Evolutionary conservation across 2,113 vertebrate species (phyloP).

Genomic region (Hippopotamus amphibius): DNA sequence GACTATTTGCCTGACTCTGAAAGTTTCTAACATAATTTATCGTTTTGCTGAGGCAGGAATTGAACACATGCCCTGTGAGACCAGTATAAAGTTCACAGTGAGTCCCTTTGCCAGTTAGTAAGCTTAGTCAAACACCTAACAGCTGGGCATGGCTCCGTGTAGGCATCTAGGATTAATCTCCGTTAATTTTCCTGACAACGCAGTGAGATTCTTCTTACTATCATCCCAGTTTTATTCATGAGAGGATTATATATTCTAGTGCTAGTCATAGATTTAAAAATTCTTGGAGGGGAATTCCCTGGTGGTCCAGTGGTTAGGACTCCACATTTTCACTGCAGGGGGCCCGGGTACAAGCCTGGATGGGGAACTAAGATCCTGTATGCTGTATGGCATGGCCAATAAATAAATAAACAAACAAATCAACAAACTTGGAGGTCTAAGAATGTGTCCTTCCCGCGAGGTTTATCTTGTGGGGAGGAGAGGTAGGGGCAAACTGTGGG

Average conservation of each 20-base stretch:
- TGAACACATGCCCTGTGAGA: not conserved
- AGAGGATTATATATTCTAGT: not conserved
- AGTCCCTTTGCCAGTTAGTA: not conserved
- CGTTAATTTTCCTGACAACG: not conserved
- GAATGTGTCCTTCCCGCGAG: not conserved
- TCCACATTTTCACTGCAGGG: too few species aligned
- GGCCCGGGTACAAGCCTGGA: too few species aligned
- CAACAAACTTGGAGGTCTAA: not conserved
- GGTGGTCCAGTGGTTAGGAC: too few species aligned
- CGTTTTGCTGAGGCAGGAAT: not conserved
- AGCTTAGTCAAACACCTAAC: not conserved
- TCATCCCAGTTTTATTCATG: not conserved
- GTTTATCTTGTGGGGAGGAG: not conserved
- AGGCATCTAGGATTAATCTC: not conserved
- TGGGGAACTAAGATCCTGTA: too few species aligned
- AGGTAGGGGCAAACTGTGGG: not conserved
- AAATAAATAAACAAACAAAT: too few species aligned
- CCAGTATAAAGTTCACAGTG: not conserved
- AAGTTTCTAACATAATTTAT: not conserved
- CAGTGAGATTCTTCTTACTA: not conserved
- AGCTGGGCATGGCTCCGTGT: not conserved
- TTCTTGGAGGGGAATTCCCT: not conserved
- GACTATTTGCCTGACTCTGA: not conserved
- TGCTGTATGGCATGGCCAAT: too few species aligned
- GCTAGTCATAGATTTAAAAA: not conserved